These are phyloP conservation scores for Diaprepes abbreviatus DNA, from an alignment of 2,888 invertebrate genomes.

Conservation along the genomic window DNA sequence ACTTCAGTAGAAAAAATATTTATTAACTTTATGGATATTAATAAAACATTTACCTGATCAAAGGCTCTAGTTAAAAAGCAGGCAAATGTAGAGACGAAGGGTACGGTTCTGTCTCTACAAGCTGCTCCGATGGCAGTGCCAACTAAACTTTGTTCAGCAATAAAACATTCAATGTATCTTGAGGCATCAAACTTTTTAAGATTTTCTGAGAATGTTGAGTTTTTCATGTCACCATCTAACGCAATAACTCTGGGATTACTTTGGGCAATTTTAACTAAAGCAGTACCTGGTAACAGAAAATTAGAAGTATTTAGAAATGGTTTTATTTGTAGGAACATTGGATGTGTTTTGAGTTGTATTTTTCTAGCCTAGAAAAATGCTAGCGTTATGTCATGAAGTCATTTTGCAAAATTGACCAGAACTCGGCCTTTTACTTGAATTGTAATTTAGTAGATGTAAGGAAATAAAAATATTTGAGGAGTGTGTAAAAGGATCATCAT, in stretches of 20 bases:
- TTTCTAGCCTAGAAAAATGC: too few species aligned
- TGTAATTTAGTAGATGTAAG: too few species aligned
- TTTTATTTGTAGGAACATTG: too few species aligned
- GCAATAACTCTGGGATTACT: slow-evolving; percentile 88
- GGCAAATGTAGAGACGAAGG: slow-evolving; percentile 97
- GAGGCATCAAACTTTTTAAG: slow-evolving; percentile 80
- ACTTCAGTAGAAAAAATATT: too few species aligned
- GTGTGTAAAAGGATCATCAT: too few species aligned
- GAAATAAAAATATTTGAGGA: too few species aligned
- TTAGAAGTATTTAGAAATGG: too few species aligned
- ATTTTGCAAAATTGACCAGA: too few species aligned
- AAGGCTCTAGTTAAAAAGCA: slow-evolving; percentile 97
- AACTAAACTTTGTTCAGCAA: slow-evolving; percentile 98
- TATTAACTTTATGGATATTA: too few species aligned
- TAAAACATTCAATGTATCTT: slow-evolving; percentile 97
- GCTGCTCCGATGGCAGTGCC: slow-evolving; percentile 96
- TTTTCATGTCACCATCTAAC: slow-evolving; percentile 98
- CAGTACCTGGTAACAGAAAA: slow-evolving; percentile 69
- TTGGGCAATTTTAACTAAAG: slow-evolving; percentile 87
- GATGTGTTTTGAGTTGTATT: too few species aligned
- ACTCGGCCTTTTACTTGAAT: too few species aligned
- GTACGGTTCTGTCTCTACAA: slow-evolving; percentile 91
- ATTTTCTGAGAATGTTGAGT: slow-evolving; percentile 97
- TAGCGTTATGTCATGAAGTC: too few species aligned
- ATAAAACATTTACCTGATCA: slow-evolving; percentile 84